Conservation (phyloP, 2,113 vertebrate species). For the Labeo rohita region DNA sequence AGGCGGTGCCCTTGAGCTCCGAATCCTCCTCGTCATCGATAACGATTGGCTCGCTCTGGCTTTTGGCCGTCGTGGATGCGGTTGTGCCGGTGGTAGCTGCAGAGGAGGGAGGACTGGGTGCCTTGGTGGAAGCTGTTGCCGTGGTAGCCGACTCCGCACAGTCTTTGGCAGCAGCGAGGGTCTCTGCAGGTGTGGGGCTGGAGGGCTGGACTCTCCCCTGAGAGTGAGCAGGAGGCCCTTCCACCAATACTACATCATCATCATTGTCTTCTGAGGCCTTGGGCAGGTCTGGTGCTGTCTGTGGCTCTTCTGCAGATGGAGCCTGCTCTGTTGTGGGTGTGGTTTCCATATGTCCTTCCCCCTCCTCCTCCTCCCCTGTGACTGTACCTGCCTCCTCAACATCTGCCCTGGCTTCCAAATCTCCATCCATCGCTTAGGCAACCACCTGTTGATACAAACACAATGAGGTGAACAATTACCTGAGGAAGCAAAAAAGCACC, state of each 20-base stretch:
- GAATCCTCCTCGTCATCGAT: constrained; percentile 96
- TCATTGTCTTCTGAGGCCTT: constrained; percentile 71
- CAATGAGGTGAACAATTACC: constrained; percentile 38
- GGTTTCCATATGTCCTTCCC: constrained; percentile 83
- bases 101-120: constrained; percentile 64
- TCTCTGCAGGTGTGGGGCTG: constrained; percentile 57
- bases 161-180: constrained; percentile 56
- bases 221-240: constrained; percentile 81
- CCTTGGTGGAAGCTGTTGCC: constrained; percentile 57
- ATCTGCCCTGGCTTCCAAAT: constrained; percentile 78
- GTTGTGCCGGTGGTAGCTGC: constrained; percentile 45
- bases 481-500: not conserved
- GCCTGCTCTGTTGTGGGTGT: constrained; percentile 78
- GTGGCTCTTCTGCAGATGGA: constrained; percentile 62
- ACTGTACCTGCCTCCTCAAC: constrained; percentile 59
- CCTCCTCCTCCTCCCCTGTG: constrained; percentile 72
- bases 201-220: constrained; percentile 65
- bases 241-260: constrained; percentile 92
- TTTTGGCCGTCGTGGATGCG: constrained; percentile 60
- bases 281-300: constrained; percentile 60
- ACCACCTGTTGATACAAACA: constrained; percentile 74
- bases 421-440: constrained; percentile 86
- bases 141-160: constrained; percentile 57
- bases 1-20: constrained; percentile 79
- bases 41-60: constrained; percentile 91